Conservation (phyloP, 2,113 vertebrate species). For the Actenoides lindsayi region DNA sequence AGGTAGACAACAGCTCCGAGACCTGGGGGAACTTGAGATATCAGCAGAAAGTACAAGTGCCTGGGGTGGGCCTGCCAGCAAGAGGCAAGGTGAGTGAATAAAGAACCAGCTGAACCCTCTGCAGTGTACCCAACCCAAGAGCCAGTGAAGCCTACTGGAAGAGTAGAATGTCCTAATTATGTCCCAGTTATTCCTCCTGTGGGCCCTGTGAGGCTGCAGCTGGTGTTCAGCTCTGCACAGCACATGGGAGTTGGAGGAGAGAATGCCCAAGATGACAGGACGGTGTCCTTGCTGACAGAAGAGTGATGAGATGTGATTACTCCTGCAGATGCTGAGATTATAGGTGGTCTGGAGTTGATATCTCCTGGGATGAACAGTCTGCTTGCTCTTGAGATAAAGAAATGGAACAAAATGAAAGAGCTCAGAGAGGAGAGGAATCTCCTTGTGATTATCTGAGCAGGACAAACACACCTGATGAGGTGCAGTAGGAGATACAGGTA, state of each 20-base stretch:
- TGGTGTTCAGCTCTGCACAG: background rate
- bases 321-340: slow-evolving; percentile 39
- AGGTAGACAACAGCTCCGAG: background rate
- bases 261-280: background rate
- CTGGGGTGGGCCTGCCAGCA: background rate
- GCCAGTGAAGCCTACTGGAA: background rate
- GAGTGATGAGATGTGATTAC: slow-evolving; percentile 22
- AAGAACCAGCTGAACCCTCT: background rate
- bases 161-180: background rate
- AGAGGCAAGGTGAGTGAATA: background rate
- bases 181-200: background rate
- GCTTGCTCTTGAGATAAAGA: slow-evolving; percentile 10
- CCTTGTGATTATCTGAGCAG: background rate
- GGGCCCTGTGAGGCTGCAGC: too few relatives aligned
- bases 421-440: background rate
- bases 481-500: fast-evolving
- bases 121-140: background rate
- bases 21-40: background rate
- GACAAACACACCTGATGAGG: background rate
- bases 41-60: background rate
- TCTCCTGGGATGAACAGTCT: background rate
- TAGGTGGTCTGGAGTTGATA: slow-evolving; percentile 39
- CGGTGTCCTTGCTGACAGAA: background rate
- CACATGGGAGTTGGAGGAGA: background rate
- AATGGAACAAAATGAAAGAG: background rate